phyloP scores from a whole-genome alignment of 2,888 invertebrate genomes.

The Athripsodes cinereus region DNA sequence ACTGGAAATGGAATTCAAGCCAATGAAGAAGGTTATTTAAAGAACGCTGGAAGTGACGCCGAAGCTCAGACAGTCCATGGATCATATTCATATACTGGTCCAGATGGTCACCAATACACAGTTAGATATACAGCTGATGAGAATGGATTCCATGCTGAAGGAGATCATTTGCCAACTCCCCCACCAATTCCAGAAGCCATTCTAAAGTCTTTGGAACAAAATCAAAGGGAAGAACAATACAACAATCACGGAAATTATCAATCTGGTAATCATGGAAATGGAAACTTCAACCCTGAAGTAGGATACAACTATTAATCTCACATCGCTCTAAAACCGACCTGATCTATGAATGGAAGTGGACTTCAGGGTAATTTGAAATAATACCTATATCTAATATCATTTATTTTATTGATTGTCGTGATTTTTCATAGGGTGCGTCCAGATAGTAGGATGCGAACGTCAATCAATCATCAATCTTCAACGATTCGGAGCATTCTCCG shows the following conservation, averaged over 20 bases:
- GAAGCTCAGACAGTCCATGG: slow-evolving; percentile 41
- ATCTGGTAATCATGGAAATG: neutral
- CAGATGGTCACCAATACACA: slow-evolving; percentile 51
- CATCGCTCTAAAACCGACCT: too few relatives aligned
- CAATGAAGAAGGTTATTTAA: slow-evolving; percentile 36
- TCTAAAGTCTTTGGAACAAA: slow-evolving; percentile 42
- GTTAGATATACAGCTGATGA: slow-evolving; percentile 53
- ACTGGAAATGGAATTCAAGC: slow-evolving; percentile 61
- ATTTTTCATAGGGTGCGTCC: too few relatives aligned
- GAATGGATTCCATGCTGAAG: slow-evolving; percentile 50
- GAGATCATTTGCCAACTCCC: slow-evolving; percentile 52
- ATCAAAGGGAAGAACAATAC: slow-evolving; percentile 19
- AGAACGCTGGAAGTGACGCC: slow-evolving; percentile 29
- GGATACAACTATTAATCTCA: slow-evolving; percentile 15
- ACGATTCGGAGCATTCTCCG: too few relatives aligned
- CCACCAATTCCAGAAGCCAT: slow-evolving; percentile 56
- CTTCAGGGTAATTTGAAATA: too few relatives aligned
- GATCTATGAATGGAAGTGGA: too few relatives aligned
- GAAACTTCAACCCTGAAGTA: slow-evolving; percentile 13
- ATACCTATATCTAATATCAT: too few relatives aligned
- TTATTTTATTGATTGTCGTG: too few relatives aligned
- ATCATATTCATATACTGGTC: slow-evolving; percentile 51
- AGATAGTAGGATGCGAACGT: too few relatives aligned
- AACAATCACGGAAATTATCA: slow-evolving; percentile 7
- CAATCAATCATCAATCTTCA: too few relatives aligned